These are phyloP conservation scores for Forbesichthys papilliferus DNA, from an alignment of 2,113 vertebrate species.

Conservation along the genomic window DNA sequence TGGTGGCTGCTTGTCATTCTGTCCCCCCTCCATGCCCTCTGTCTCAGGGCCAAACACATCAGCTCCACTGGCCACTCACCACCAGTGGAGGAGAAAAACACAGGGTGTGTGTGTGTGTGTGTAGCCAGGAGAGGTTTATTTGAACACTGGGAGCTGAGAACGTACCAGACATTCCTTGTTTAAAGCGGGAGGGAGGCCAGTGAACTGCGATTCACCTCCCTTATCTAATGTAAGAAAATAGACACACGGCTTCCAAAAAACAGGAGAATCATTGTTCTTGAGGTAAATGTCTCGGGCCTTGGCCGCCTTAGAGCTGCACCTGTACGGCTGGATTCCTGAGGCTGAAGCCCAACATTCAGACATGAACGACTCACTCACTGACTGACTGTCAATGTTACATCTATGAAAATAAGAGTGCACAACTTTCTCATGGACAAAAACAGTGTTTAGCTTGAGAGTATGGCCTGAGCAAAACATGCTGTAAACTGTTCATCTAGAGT, in stretches of 20 bases:
- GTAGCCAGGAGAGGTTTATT: constrained; percentile 25
- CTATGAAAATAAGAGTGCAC: not conserved
- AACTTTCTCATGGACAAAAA: too few species aligned
- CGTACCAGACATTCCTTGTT: constrained; percentile 32
- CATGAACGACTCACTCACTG: constrained; percentile 22
- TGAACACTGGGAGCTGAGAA: constrained; percentile 11
- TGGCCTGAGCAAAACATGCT: too few species aligned
- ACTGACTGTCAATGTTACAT: not conserved
- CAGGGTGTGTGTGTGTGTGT: constrained; percentile 23
- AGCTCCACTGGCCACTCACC: constrained; percentile 42
- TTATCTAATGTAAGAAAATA: constrained; percentile 50
- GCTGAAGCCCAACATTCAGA: constrained; percentile 19
- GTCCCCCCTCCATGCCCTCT: constrained; percentile 18
- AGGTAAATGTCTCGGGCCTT: constrained; percentile 41
- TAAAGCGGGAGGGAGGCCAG: constrained; percentile 19
- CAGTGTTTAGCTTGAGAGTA: not conserved
- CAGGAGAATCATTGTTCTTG: constrained; percentile 40
- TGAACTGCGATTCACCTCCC: constrained; percentile 50
- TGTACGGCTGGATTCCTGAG: constrained; percentile 41
- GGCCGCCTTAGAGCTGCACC: constrained; percentile 42
- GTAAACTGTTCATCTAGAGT: too few species aligned
- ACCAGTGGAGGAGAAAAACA: constrained; percentile 43
- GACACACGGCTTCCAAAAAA: constrained; percentile 49
- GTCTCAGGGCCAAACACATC: constrained; percentile 51
- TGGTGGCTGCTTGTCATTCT: constrained; percentile 33